phyloP scores from a whole-genome alignment of 2,113 vertebrate species.

The Notothenia rossii region DNA sequence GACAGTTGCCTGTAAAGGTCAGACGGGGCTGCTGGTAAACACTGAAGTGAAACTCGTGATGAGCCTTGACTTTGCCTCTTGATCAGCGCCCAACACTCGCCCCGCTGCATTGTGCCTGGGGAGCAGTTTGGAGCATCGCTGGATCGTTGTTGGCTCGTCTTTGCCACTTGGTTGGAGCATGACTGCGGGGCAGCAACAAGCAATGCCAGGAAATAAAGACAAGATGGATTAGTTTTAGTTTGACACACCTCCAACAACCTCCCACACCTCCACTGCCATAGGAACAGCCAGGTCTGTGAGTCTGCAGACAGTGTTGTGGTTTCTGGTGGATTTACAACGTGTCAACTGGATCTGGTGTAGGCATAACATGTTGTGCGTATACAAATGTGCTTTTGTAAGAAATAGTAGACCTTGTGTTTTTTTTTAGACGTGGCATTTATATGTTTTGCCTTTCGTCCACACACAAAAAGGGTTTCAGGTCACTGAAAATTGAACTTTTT shows the following conservation, averaged over 20 bases:
- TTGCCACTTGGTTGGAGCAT: conserved; percentile 58
- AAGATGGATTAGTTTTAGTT: conserved; percentile 75
- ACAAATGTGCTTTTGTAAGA: background rate
- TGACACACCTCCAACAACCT: conserved; percentile 46
- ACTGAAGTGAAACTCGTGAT: conserved; percentile 54
- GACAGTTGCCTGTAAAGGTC: conserved; percentile 72
- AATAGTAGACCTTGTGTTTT: background rate
- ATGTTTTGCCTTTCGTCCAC: too few species aligned
- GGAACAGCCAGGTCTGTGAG: conserved; percentile 10
- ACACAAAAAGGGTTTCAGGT: too few species aligned
- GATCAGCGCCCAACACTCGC: conserved; percentile 41
- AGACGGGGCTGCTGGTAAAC: conserved; percentile 63
- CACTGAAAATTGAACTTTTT: too few species aligned
- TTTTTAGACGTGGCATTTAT: too few species aligned
- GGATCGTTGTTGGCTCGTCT: conserved; percentile 46
- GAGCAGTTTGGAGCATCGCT: conserved; percentile 37
- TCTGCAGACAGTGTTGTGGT: conserved; percentile 13
- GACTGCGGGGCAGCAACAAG: conserved; percentile 53
- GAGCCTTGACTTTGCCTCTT: conserved; percentile 52
- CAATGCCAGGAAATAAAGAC: conserved; percentile 70
- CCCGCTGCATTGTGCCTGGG: conserved; percentile 12
- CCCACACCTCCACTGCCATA: conserved; percentile 13
- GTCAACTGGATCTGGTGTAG: background rate
- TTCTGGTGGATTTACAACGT: background rate
- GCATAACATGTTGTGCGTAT: background rate